Conservation (phyloP, 2,888 invertebrate species). For the Acleris holmiana region DNA sequence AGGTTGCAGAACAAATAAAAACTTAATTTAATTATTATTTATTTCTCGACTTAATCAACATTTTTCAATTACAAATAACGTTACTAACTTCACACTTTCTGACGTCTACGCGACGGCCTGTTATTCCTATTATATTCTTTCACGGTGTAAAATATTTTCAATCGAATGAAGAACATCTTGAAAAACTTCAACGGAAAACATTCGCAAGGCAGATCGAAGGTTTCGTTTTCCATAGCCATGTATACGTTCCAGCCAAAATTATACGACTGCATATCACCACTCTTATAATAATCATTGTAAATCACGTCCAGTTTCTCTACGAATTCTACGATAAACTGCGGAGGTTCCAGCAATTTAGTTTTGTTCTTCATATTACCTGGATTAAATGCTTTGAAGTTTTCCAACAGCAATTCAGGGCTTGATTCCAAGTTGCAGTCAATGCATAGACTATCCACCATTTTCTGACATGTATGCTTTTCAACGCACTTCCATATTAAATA, state of each 20-base stretch:
- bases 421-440: neutral
- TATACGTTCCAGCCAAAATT: constrained; percentile 22
- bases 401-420: neutral
- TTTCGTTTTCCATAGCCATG: neutral
- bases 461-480: constrained; percentile 14
- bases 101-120: neutral
- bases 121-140: constrained; percentile 9
- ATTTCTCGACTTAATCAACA: too few species aligned
- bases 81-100: too few species aligned
- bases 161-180: constrained; percentile 15
- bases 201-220: constrained; percentile 15
- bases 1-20: too few species aligned
- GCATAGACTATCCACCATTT: constrained; percentile 3
- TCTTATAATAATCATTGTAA: constrained; percentile 2
- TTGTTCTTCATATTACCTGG: neutral
- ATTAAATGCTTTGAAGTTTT: constrained; percentile 4
- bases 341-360: neutral
- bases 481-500: constrained; percentile 21
- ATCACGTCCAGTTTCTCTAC: constrained; percentile 2
- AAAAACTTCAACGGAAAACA: constrained; percentile 27
- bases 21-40: too few species aligned
- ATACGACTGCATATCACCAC: neutral
- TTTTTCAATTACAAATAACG: neutral
- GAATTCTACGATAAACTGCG: constrained; percentile 4
- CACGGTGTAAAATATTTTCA: constrained; percentile 7